Percentiles rank a stretch among this genome's conserved stretches.
Evolutionary conservation across 1,140 invertebrate genomes (phyloP).

Genomic region (Grapholita molesta): DNA sequence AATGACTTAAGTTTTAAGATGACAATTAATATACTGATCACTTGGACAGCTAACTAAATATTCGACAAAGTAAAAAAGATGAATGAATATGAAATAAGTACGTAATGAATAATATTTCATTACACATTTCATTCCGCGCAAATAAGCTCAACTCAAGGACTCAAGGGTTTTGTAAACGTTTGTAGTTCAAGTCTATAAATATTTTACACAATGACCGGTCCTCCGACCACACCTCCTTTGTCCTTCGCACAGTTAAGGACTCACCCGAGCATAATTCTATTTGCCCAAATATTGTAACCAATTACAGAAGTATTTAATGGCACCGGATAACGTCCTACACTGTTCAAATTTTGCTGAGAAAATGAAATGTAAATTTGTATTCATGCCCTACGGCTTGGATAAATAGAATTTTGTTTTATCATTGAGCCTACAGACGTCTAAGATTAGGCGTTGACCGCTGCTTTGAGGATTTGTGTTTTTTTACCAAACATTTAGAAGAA

Average conservation of each 20-base stretch:
- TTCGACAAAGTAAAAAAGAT: too few species aligned
- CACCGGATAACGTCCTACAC: not conserved
- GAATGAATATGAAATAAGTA: too few species aligned
- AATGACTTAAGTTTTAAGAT: too few species aligned
- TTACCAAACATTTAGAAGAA: too few species aligned
- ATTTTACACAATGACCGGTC: not conserved
- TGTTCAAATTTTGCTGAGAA: conserved; percentile 14
- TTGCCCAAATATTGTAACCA: conserved; percentile 9
- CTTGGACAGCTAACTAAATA: too few species aligned
- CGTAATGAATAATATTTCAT: too few species aligned
- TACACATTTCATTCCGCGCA: too few species aligned
- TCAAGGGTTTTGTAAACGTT: not conserved
- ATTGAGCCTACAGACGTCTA: not conserved
- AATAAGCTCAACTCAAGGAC: too few species aligned
- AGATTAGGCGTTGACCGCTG: not conserved
- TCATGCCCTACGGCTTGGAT: not conserved
- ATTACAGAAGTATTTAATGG: not conserved
- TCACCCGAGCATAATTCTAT: not conserved
- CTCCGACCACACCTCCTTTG: not conserved
- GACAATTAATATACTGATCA: too few species aligned
- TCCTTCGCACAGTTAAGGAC: not conserved
- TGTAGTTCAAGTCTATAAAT: not conserved
- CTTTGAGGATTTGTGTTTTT: not conserved
- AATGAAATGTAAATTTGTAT: conserved; percentile 18
- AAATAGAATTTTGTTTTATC: conserved; percentile 4